phyloP scores from a whole-genome alignment of 1,140 invertebrate species.

The Phthorimaea operculella region DNA sequence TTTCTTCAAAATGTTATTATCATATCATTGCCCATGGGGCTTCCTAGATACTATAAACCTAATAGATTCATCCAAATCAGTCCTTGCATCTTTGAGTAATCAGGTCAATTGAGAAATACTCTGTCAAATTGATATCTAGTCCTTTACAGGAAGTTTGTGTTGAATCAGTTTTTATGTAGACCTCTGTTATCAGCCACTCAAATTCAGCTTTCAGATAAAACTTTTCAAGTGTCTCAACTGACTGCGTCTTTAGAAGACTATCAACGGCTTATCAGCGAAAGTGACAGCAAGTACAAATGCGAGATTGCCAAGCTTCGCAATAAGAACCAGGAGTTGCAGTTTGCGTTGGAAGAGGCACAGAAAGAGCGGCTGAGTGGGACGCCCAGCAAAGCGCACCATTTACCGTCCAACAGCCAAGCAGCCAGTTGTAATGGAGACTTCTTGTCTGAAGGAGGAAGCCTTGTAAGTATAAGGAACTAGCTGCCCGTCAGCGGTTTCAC shows the following conservation, averaged over 20 bases:
- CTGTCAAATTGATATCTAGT: no score
- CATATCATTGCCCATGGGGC: no score
- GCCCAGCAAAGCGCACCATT: conserved; percentile 39
- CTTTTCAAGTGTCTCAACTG: conserved; percentile 75
- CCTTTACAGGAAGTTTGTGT: no score
- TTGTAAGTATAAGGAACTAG: conserved; percentile 41
- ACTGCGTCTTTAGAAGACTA: conserved; percentile 74
- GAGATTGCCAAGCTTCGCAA: conserved; percentile 67
- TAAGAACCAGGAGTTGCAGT: conserved; percentile 65
- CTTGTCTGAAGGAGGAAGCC: conserved; percentile 60
- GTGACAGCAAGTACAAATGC: conserved; percentile 68
- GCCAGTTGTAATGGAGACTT: conserved; percentile 63
- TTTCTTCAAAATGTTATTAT: no score
- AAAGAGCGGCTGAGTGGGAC: conserved; percentile 50
- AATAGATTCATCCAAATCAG: no score
- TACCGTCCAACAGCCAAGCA: conserved; percentile 38
- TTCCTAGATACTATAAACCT: no score
- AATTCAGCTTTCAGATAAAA: conserved; percentile 77
- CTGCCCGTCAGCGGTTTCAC: no score
- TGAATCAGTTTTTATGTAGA: no score
- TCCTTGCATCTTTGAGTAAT: no score
- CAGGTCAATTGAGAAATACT: no score
- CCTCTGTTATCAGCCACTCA: not conserved
- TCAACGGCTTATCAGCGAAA: conserved; percentile 73
- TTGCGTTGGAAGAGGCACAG: conserved; percentile 54